phyloP scores from a whole-genome alignment of 2,888 invertebrate species.

The Dicyrtomina minuta region DNA sequence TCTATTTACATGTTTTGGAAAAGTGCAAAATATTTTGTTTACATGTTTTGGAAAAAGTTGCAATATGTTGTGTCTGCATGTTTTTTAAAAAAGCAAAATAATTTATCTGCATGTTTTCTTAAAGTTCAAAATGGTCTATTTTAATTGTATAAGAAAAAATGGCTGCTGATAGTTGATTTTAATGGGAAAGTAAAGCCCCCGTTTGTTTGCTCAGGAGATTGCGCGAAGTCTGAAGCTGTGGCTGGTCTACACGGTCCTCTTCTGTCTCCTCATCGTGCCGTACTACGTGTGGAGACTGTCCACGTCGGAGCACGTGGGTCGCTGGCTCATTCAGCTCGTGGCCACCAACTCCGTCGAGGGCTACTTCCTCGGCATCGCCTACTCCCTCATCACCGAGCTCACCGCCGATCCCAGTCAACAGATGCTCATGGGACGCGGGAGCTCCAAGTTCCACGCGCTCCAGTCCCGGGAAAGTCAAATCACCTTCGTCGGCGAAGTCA shows the following conservation, averaged over 20 bases:
- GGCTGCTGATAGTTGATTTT: too few species aligned
- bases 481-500: constrained; percentile 31
- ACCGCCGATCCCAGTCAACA: neutral
- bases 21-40: too few species aligned
- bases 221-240: constrained; percentile 21
- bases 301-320: constrained; percentile 26
- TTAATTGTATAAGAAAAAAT: too few species aligned
- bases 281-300: constrained; percentile 33
- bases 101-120: too few species aligned
- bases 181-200: too few species aligned
- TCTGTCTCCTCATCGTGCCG: constrained; percentile 26
- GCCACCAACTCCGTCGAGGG: constrained; percentile 26
- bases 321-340: constrained; percentile 29
- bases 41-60: too few species aligned
- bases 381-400: constrained; percentile 26
- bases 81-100: too few species aligned
- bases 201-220: too few species aligned
- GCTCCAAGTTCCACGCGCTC: constrained; percentile 15
- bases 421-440: neutral
- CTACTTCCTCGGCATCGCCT: constrained; percentile 29
- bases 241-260: constrained; percentile 21
- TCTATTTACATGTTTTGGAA: too few species aligned
- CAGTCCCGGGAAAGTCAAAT: constrained; percentile 32
- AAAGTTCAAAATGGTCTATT: too few species aligned
- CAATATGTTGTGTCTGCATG: too few species aligned